Conservation (phyloP, 1,140 invertebrate species). For the Drosophila leontia region DNA sequence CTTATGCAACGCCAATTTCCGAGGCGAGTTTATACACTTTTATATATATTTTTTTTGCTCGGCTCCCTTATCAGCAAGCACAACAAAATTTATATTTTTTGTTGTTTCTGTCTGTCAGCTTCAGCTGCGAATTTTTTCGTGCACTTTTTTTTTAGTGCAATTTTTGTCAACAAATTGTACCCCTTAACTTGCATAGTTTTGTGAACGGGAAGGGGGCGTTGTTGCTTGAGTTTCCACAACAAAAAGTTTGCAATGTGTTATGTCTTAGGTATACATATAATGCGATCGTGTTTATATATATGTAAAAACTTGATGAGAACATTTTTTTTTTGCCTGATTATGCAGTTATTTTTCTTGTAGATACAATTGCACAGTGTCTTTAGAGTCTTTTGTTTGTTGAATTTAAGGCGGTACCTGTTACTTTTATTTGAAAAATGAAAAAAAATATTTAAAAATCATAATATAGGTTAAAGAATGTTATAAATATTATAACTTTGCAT, state of each 20-base stretch:
- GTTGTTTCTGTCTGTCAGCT: conserved; percentile 12
- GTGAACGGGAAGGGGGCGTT: neutral
- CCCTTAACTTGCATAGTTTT: conserved; percentile 19
- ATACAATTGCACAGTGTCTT: conserved; percentile 1
- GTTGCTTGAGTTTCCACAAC: conserved; percentile 10
- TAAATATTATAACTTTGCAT: too few relatives aligned
- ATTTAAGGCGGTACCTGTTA: conserved; percentile 3
- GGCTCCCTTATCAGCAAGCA: conserved; percentile 35
- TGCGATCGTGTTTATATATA: conserved; percentile 24
- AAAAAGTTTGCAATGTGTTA: conserved; percentile 21
- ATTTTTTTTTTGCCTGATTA: conserved; percentile 45
- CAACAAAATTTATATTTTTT: conserved; percentile 27
- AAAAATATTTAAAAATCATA: neutral
- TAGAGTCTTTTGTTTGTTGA: neutral
- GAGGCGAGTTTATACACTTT: conserved; percentile 22
- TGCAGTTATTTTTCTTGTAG: conserved; percentile 42
- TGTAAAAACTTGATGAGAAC: conserved; percentile 34
- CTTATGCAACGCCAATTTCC: conserved; percentile 44
- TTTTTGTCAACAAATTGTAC: conserved; percentile 17
- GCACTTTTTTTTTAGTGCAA: conserved; percentile 11
- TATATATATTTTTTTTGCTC: conserved; percentile 1
- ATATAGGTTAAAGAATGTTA: too few relatives aligned
- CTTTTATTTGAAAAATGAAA: neutral
- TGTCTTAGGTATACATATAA: conserved; percentile 25
- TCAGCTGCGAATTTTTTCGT: conserved; percentile 30